These are phyloP conservation scores for Haemorhous mexicanus DNA, from an alignment of 2,113 vertebrate species.

Conservation along the genomic window DNA sequence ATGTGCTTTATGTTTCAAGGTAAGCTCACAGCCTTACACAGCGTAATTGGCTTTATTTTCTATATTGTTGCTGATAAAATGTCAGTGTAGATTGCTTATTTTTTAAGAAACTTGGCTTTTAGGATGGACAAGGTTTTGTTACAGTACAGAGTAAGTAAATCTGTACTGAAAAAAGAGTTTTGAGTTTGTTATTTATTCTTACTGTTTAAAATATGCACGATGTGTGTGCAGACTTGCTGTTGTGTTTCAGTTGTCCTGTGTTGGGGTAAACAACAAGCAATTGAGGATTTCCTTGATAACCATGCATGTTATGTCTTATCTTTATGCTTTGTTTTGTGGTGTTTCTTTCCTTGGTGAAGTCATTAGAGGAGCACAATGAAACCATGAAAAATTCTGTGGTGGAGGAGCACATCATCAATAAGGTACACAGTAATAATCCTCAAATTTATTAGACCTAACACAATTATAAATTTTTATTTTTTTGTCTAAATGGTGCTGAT, in stretches of 20 bases:
- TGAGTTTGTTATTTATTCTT: not conserved
- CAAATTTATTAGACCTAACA: conserved; percentile 1
- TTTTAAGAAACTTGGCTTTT: not conserved
- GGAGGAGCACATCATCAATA: conserved; percentile 81
- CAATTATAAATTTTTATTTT: not conserved
- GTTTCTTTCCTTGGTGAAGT: conserved; percentile 81
- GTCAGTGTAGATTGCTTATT: not conserved
- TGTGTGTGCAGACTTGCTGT: not conserved
- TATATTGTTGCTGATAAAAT: not conserved
- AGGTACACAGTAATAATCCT: conserved; percentile 79
- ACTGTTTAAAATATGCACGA: not conserved
- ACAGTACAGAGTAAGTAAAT: not conserved
- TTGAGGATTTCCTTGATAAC: conserved; percentile 44
- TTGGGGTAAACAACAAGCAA: not conserved
- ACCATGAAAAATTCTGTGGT: conserved; percentile 82
- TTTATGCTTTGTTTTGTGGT: conserved; percentile 73
- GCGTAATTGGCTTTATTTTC: not conserved
- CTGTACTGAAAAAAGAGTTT: not conserved
- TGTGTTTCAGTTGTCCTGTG: not conserved
- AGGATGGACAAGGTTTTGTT: not conserved
- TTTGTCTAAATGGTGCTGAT: not conserved
- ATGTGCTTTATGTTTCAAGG: not conserved
- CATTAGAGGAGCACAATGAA: conserved; percentile 85
- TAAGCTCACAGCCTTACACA: not conserved
- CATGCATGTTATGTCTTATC: conserved; percentile 67